Evolutionary conservation across 2,113 vertebrate genomes (phyloP).

Genomic region (Pseudopipra pipra): DNA sequence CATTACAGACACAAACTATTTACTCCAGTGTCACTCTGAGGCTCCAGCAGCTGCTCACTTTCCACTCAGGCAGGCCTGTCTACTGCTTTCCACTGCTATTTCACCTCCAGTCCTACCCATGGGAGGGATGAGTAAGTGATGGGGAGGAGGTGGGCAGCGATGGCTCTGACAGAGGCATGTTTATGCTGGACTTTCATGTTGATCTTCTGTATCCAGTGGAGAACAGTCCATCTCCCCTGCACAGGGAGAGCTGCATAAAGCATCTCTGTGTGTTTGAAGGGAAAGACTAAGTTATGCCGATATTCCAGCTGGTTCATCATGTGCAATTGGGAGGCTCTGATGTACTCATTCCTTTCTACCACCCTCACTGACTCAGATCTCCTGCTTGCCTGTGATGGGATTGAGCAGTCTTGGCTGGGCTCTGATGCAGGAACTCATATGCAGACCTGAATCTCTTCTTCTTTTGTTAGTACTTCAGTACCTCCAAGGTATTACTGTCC

Average conservation of each 20-base stretch:
- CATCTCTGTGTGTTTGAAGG: background rate
- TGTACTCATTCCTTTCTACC: constrained; percentile 16
- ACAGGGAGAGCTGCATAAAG: background rate
- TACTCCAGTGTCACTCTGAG: background rate
- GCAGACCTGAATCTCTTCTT: background rate
- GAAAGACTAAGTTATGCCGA: background rate
- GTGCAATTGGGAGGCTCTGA: background rate
- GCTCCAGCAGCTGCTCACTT: background rate
- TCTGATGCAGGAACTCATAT: background rate
- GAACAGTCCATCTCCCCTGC: background rate
- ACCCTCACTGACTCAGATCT: constrained; percentile 14
- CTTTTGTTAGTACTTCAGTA: background rate
- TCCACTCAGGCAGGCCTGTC: background rate
- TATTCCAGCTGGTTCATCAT: background rate
- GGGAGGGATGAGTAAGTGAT: constrained; percentile 39
- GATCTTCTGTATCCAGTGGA: background rate
- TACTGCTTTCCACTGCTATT: background rate
- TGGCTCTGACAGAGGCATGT: constrained; percentile 2
- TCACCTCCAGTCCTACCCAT: background rate
- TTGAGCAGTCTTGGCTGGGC: background rate
- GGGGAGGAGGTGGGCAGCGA: background rate
- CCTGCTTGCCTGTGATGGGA: background rate
- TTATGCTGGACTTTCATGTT: constrained; percentile 25
- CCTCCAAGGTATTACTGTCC: background rate
- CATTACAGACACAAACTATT: background rate